Evolutionary conservation across 1,140 invertebrate genomes (phyloP).

Genomic region (Diprion similis): DNA sequence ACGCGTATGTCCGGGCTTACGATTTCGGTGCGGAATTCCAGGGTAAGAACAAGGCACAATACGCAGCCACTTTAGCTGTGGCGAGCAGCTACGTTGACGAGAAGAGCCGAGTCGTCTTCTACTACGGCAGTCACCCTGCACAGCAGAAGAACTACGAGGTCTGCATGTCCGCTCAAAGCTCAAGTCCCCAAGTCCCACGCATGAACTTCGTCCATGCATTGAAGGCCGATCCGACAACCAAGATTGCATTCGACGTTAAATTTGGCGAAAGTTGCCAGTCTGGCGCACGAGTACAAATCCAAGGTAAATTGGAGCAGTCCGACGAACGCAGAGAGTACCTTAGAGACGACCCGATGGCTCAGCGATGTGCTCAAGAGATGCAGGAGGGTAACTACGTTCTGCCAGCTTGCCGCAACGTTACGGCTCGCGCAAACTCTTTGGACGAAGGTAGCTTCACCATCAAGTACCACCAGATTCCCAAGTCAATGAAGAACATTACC

Average conservation of each 20-base stretch:
- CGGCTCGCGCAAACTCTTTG: conserved; percentile 32
- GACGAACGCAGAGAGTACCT: conserved; percentile 60
- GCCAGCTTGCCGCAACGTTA: conserved; percentile 41
- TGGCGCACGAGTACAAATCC: conserved; percentile 52
- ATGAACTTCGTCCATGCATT: conserved; percentile 63
- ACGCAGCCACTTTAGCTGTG: conserved; percentile 59
- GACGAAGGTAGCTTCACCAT: conserved; percentile 32
- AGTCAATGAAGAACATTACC: conserved; percentile 33
- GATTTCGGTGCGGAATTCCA: conserved; percentile 63
- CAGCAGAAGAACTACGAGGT: conserved; percentile 16
- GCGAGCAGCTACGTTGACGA: conserved; percentile 62
- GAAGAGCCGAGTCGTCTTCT: conserved; percentile 59
- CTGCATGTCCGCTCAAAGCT: conserved; percentile 53
- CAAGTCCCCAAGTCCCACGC: conserved; percentile 53
- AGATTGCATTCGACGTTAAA: conserved; percentile 58
- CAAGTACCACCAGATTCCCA: conserved; percentile 35
- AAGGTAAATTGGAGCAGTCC: conserved; percentile 59
- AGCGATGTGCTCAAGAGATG: conserved; percentile 62
- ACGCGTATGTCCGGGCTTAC: conserved; percentile 26
- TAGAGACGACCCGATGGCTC: conserved; percentile 44
- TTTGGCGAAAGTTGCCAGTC: conserved; percentile 52
- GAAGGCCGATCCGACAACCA: conserved; percentile 57
- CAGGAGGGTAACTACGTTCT: conserved; percentile 39
- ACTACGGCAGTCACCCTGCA: background rate
- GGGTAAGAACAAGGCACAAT: conserved; percentile 56